Evolutionary conservation across 2,113 vertebrate species (phyloP), one percentile per base, ranked within the genome.

Genomic region (Abramis brama): DNA sequence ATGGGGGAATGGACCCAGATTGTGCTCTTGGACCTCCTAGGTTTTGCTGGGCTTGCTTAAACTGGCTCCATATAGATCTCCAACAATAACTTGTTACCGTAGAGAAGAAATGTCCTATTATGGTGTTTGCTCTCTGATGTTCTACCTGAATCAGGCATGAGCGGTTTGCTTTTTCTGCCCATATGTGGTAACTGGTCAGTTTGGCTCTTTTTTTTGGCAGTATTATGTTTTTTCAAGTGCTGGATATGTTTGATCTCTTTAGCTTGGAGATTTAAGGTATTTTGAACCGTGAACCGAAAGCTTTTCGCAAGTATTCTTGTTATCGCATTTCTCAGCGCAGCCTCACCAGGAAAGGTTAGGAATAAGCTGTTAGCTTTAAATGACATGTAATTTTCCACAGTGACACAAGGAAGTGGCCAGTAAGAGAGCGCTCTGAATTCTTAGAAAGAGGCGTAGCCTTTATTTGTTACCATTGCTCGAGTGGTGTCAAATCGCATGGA

Each of bases 401-500:
- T 45, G 47, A 77, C 47, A 55, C 50, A 55, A 77, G 75, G 17
- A 77, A 55, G 75, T 77, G 25, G 27, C 25, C 45, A 55, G 45
- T 77, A 21, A 30, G 75, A 23, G 50, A 77, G 25, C 9, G 0
- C 17, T 55, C 11, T 21, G 47, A 30, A 55, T 77, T 77, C 25
- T 30, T 4, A 55, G 75, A 70, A 43, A 57, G 27, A 75, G 81
- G 45, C 60, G 33, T 73, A 62, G 43, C 62, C 39, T 79, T 74
- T 47, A 82, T 89, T 62, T 84, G 75, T 50, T 81, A 36, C 59
- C 39, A 47, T 25, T 82, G 17, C 43, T 36, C 4, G 5, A 77
- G 33, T 36, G 55, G 77, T 84, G 50, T 85, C 59, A 25, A 36
- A 74, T 83, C 43, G 45, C 68, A 66, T 11, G 15, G 57, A 75